Percentiles rank a stretch among this genome's conserved stretches.
Conservation (phyloP, 1,140 invertebrate species). For the Homarus americanus region DNA sequence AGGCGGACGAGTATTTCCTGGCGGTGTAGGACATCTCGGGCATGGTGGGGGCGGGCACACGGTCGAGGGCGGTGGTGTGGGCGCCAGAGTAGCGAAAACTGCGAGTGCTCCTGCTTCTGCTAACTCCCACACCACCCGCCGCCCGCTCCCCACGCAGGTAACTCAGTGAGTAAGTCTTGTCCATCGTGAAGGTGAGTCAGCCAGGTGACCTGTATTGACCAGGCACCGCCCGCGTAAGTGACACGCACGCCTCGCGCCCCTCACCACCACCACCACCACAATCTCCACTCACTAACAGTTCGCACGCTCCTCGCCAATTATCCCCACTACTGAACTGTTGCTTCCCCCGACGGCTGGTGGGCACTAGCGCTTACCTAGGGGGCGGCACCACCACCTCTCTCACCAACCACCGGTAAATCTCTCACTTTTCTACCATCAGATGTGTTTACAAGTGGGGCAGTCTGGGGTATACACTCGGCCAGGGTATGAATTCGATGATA, state of each 20-base stretch:
- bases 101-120: constrained; percentile 1
- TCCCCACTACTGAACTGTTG: neutral
- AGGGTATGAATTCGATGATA: too few species aligned
- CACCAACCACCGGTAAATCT: neutral
- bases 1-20: constrained; percentile 64
- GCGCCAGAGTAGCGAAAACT: constrained; percentile 49
- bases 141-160: neutral
- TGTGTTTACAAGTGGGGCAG: too few species aligned
- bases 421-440: too few species aligned
- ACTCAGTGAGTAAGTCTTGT: neutral
- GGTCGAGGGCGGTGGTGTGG: constrained; percentile 56
- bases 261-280: neutral
- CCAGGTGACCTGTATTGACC: neutral
- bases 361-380: too few species aligned
- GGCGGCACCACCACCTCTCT: neutral
- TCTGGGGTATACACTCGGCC: too few species aligned
- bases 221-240: neutral
- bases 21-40: constrained; percentile 71
- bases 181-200: neutral
- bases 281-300: neutral
- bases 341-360: neutral
- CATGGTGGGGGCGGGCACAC: constrained; percentile 9
- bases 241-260: neutral
- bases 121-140: neutral
- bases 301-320: neutral